These are phyloP conservation scores for Coccyzus lansbergi DNA, from an alignment of 2,797 vertebrate genomes.

Conservation along the genomic window DNA sequence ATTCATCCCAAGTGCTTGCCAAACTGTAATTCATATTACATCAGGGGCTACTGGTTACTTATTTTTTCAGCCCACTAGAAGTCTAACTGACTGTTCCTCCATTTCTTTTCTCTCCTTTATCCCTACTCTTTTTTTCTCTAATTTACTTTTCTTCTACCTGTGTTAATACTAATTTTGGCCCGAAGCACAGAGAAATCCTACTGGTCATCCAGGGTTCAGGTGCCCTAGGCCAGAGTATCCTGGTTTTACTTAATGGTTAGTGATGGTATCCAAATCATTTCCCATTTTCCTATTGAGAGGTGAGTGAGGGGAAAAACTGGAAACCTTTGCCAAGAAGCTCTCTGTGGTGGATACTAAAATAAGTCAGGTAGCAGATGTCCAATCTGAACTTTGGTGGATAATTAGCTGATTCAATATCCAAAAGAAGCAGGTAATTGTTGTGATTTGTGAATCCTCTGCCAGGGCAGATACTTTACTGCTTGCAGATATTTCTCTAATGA, in stretches of 20 bases:
- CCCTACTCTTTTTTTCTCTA: neutral
- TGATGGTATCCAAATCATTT: slow-evolving; percentile 64
- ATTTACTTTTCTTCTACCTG: slow-evolving; percentile 27
- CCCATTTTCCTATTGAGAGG: slow-evolving; percentile 43
- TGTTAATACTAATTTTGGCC: slow-evolving; percentile 6
- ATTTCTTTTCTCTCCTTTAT: neutral
- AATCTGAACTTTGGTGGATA: slow-evolving; percentile 72
- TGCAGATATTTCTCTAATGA: slow-evolving; percentile 72
- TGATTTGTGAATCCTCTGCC: slow-evolving; percentile 73
- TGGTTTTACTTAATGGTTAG: slow-evolving; percentile 51
- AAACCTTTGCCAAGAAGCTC: slow-evolving; percentile 67
- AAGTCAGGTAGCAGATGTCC: slow-evolving; percentile 78
- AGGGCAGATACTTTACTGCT: slow-evolving; percentile 67
- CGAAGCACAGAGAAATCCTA: neutral
- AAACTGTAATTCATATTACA: slow-evolving; percentile 62
- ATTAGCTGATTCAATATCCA: slow-evolving; percentile 73
- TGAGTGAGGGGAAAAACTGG: slow-evolving; percentile 56
- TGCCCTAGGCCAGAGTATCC: slow-evolving; percentile 18
- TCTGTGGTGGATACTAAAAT: slow-evolving; percentile 62
- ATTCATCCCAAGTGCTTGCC: slow-evolving; percentile 49
- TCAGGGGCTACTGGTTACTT: slow-evolving; percentile 36
- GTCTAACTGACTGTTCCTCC: slow-evolving; percentile 19
- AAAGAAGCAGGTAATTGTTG: slow-evolving; percentile 76
- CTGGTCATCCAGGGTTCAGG: slow-evolving; percentile 19
- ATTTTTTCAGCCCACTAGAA: slow-evolving; percentile 54